Conservation (phyloP, 2,797 vertebrate species). For the Enteromius treurensis region DNA sequence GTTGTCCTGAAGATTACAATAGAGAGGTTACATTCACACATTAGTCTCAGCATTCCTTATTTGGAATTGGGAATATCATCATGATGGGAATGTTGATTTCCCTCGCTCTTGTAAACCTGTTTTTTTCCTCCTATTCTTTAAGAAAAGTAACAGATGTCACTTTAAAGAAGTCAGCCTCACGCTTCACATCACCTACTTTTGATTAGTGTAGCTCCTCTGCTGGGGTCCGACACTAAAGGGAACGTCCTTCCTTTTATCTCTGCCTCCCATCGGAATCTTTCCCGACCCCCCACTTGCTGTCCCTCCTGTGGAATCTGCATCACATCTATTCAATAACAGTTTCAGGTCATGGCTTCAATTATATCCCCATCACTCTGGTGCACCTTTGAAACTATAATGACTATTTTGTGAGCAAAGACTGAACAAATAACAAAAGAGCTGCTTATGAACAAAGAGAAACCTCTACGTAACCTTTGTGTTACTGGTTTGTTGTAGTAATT, state of each 20-base stretch:
- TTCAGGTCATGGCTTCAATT: slow-evolving; percentile 54
- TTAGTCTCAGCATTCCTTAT: slow-evolving; percentile 9
- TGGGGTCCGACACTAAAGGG: slow-evolving; percentile 31
- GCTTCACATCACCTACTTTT: slow-evolving; percentile 8
- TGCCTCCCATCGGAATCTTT: slow-evolving; percentile 40
- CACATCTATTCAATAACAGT: slow-evolving; percentile 61
- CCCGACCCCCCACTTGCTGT: slow-evolving; percentile 48
- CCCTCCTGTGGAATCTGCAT: slow-evolving; percentile 63
- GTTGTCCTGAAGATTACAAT: slow-evolving; percentile 40
- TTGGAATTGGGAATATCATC: not conserved
- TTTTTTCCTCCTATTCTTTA: not conserved
- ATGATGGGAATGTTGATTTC: slow-evolving; percentile 6
- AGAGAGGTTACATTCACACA: slow-evolving; percentile 22
- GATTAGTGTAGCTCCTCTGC: slow-evolving; percentile 29
- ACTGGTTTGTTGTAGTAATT: slow-evolving; percentile 24
- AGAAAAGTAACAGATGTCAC: slow-evolving; percentile 4
- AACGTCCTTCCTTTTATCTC: slow-evolving; percentile 66
- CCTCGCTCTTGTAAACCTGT: slow-evolving; percentile 3
- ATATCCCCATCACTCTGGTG: slow-evolving; percentile 55
- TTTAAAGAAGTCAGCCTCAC: slow-evolving; percentile 13
- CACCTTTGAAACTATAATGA: slow-evolving; percentile 64
- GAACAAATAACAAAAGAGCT: slow-evolving; percentile 61
- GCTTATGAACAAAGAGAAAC: slow-evolving; percentile 34
- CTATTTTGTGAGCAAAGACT: slow-evolving; percentile 58
- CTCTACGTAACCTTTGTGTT: slow-evolving; percentile 36